Evolutionary conservation across 2,113 vertebrate species (phyloP), one percentile per base, ranked within the genome.

Genomic region (Dasypus novemcinctus): DNA sequence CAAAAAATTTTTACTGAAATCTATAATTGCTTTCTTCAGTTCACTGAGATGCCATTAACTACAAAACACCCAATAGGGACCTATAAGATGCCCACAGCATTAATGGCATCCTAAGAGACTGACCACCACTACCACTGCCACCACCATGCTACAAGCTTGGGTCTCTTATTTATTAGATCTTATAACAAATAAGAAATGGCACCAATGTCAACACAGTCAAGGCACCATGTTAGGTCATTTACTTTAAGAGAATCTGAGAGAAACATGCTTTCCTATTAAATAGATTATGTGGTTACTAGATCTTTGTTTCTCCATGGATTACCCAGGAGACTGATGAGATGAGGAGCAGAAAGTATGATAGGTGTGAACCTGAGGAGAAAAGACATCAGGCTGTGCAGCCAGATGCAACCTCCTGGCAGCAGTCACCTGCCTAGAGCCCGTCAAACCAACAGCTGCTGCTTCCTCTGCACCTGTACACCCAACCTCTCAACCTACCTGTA

Each of bases 1-100:
- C 63, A 79, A 27, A 87, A 95, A 18, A n/a, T 18, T 93, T 71
- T 57, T 83, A 6, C 82, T 95, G 63, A 74, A 38, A 76, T 85
- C 20, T 68, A 72, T n/a, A 78, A 74, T 54, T 63, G 25, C 18
- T 52, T 88, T 43, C 63, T 94, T 93, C 41, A 29, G 64, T 85
- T 87, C n/a, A 25, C 52, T 46, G 59, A 72, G 38, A 43, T 54
- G 11, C 1, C 57, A 78, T 52, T 31, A 66, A 74, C 43, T 74
- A 87, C 92, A 79, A 71, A 72, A 86, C 7, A 31, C 33, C 3
- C 23, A 12, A 13, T 2, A 78, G 46, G 21, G 2, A 59, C 17
- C 54, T 66, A 15, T 4, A 18, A 52, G 59, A 64, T 63, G 23
- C 31, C 66, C 63, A 54, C 1, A 84, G 25, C 43, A 88, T 81